A percentile compares a stretch with the other conserved stretches of the same genome.
phyloP scores from a whole-genome alignment of 2,113 vertebrate species.

The Eonycteris spelaea region DNA sequence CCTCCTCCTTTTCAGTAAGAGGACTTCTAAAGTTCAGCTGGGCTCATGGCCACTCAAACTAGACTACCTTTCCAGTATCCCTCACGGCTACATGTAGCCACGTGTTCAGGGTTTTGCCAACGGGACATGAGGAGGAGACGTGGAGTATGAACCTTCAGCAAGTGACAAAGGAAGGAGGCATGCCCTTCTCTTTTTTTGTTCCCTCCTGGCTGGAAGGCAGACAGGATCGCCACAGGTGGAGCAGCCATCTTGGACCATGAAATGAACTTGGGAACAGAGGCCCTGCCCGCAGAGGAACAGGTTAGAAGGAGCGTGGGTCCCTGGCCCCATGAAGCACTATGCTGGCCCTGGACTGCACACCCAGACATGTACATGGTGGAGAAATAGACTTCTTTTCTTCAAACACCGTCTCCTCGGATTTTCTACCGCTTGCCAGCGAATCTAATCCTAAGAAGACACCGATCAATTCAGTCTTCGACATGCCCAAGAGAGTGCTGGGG shows the following conservation, averaged over 20 bases:
- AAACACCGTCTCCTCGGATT: background rate
- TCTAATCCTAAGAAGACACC: background rate
- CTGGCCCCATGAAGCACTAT: background rate
- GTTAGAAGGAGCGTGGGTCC: background rate
- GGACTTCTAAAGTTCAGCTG: background rate
- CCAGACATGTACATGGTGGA: background rate
- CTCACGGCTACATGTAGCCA: background rate
- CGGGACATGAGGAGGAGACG: background rate
- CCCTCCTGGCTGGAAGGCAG: background rate
- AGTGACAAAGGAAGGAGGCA: background rate
- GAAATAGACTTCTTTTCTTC: background rate
- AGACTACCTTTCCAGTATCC: background rate
- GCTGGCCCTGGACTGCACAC: background rate
- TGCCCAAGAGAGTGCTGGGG: background rate
- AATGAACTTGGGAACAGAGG: background rate
- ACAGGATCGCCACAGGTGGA: background rate
- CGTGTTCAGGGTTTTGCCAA: background rate
- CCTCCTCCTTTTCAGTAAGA: background rate
- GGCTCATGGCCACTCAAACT: background rate
- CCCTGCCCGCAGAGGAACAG: background rate
- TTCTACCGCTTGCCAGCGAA: background rate
- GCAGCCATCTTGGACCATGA: background rate
- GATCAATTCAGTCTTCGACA: background rate
- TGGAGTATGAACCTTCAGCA: background rate
- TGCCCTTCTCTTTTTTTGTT: background rate